Base-by-base conservation (phyloP, 23 tunicate species). In the Diplosoma virens region DNA sequence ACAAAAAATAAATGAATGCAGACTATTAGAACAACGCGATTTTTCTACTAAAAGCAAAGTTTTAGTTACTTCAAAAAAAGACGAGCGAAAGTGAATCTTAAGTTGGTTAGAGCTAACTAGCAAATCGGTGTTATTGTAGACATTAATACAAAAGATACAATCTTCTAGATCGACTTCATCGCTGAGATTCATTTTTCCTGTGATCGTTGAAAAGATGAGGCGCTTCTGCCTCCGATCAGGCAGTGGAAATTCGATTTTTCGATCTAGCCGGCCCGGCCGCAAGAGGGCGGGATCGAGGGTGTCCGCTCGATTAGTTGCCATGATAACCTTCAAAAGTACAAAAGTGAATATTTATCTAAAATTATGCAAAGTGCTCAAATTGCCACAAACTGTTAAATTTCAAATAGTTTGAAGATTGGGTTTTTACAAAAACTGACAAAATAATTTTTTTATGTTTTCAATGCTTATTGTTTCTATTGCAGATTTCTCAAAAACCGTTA, bases 221-320 rank as follows among this genome's bases (percentile, higher is more conserved):
- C 99, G 95, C 76, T 94, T 94, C 79, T 94, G 99, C 21, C 99
- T 78, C 4, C 99, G 95, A 75, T 94, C 99, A 0, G 99, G 99
- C 37, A 94, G 90, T 33, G 99, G 99, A 47, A 94, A 94, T 58
- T 94, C 99, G 32, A 94, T 94, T 77, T 94, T 94, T 45, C 99
- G 73, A 58, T 94, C 99, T 32, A 94, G 50, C 22, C 99, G 86
- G 9, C 99, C 99, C 7, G 99, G 99, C 29, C 99, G 87, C 7
- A 94, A 76, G n/a, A 94, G 80, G 29, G 99, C 99, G 21, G 99
- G 99, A 69, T 94, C 99, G 25, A 94, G 66, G 0, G 99, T 94
- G 84, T 94, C 99, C 1, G 94, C 95, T 35, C 99, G 78, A 66
- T 94, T 94, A 0, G 99, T 94, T 11, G 99, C 99, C 99, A 94